These are phyloP conservation scores for Trachythela sp. DNA, from an alignment of 64 coral and sea anemone species.

Conservation along the genomic window DNA sequence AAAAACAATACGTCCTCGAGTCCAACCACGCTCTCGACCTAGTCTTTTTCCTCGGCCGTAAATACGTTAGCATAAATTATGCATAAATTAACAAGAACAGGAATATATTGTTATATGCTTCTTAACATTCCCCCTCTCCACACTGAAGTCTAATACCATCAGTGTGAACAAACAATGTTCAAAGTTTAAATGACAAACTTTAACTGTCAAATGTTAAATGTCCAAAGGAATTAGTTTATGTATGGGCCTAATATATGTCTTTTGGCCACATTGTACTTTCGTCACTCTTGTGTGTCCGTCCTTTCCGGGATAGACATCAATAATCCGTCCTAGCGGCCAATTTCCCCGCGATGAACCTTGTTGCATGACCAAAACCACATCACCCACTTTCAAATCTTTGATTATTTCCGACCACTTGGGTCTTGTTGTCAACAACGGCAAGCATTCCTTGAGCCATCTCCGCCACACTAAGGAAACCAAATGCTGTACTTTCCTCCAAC, in stretches of 20 bases:
- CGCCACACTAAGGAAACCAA: conserved; percentile 2
- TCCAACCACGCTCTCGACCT: no score
- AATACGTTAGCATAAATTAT: no score
- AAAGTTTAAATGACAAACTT: no score
- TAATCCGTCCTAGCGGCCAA: conserved; percentile 26
- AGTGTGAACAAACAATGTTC: neutral
- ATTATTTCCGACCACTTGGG: conserved; percentile 9
- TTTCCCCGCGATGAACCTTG: neutral
- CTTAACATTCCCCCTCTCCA: neutral
- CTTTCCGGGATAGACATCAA: neutral
- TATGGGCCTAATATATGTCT: neutral
- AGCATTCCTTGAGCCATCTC: conserved; percentile 25
- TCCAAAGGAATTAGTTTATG: conserved; percentile 23
- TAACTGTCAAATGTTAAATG: neutral
- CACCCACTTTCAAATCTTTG: conserved; percentile 18
- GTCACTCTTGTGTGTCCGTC: conserved; percentile 11
- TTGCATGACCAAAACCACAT: neutral
- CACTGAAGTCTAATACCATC: neutral
- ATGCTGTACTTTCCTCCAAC: conserved; percentile 36
- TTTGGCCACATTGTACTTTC: neutral
- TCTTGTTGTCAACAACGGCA: neutral
- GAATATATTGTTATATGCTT: no score
- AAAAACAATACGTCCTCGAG: no score
- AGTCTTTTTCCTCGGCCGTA: no score
- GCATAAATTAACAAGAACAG: no score